phyloP scores from a whole-genome alignment of 2,113 vertebrate genomes.

The Lichenostomus cassidix region DNA sequence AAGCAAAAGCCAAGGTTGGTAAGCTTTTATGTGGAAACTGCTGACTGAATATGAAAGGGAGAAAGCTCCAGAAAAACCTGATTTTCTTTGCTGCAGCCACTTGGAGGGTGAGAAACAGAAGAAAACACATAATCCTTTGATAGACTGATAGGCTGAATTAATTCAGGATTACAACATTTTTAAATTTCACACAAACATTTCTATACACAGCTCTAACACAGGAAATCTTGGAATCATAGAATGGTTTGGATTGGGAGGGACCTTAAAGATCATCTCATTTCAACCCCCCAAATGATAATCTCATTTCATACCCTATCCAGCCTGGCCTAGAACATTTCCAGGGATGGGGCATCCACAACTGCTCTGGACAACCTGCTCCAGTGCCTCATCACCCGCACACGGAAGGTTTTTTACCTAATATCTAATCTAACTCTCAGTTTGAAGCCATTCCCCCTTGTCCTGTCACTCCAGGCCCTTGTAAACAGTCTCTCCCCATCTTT shows the following conservation, averaged over 20 bases:
- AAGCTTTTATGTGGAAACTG: not conserved
- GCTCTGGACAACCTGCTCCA: not conserved
- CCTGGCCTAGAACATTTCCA: not conserved
- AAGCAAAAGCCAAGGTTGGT: not conserved
- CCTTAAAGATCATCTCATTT: not conserved
- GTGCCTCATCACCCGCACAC: not conserved
- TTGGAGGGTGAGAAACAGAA: not conserved
- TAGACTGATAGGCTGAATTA: not conserved
- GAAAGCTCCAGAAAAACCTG: not conserved
- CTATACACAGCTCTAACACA: not conserved
- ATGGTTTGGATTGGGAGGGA: not conserved
- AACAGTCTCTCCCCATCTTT: not conserved
- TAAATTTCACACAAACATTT: not conserved
- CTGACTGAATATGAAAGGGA: not conserved
- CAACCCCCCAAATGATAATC: too few relatives aligned
- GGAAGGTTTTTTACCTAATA: not conserved
- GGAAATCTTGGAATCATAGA: not conserved
- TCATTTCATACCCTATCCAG: too few relatives aligned
- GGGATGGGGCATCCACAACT: not conserved
- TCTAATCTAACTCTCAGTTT: not conserved
- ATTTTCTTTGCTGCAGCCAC: not conserved
- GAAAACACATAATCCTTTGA: not conserved
- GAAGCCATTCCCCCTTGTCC: not conserved
- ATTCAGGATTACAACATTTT: not conserved
- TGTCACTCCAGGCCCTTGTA: not conserved